Conservation (phyloP, 2,888 invertebrate genomes). For the Xanthostigma xanthostigma region DNA sequence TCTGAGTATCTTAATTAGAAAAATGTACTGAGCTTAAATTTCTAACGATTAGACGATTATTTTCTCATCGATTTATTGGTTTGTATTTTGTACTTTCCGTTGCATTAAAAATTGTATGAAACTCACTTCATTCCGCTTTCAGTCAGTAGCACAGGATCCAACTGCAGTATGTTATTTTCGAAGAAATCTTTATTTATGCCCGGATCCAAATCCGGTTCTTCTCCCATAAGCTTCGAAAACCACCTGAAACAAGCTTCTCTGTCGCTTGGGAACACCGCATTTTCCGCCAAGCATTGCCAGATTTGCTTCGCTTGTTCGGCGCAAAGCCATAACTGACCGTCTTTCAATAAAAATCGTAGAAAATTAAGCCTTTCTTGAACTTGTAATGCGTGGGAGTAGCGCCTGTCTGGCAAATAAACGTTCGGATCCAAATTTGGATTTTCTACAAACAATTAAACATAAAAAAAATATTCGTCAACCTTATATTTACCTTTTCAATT, state of each 20-base stretch:
- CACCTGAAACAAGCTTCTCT: constrained; percentile 95
- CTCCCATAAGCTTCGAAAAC: constrained; percentile 95
- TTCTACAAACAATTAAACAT: constrained; percentile 30
- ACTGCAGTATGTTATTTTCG: constrained; percentile 81
- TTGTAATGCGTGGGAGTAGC: constrained; percentile 84
- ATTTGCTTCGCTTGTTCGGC: constrained; percentile 95
- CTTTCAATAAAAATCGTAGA: constrained; percentile 80
- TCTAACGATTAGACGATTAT: no score
- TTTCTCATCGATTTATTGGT: no score
- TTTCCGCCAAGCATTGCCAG: constrained; percentile 91
- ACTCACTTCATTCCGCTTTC: constrained; percentile 83
- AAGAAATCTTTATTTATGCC: constrained; percentile 93
- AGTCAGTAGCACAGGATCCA: constrained; percentile 81
- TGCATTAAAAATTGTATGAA: no score
- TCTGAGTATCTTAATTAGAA: no score
- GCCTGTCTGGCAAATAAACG: constrained; percentile 65
- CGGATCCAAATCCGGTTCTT: constrained; percentile 92
- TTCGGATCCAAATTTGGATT: constrained; percentile 66
- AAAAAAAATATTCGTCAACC: no score
- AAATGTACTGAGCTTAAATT: no score
- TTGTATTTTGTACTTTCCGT: no score
- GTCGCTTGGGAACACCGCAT: constrained; percentile 81
- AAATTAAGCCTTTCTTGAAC: constrained; percentile 90
- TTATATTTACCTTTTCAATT: no score
- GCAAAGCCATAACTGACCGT: constrained; percentile 92